A percentile compares a stretch with the other conserved stretches of the same genome.
phyloP scores from a whole-genome alignment of 1,140 invertebrate genomes.

The Drosophila sp. region DNA sequence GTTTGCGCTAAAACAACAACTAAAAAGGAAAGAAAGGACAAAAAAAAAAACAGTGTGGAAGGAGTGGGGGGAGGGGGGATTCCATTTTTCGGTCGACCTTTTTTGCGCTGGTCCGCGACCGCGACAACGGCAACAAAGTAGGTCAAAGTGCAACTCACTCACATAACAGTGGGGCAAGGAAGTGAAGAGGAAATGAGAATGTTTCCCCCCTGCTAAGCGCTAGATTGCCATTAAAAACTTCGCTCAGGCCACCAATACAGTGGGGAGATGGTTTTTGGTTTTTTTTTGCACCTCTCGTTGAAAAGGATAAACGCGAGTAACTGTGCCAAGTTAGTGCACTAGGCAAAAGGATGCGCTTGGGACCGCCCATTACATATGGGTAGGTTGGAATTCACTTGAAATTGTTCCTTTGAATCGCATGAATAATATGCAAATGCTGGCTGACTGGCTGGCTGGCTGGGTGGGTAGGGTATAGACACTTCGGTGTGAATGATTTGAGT shows the following conservation, averaged over 20 bases:
- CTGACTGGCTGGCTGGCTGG: too few species aligned
- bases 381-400: too few species aligned
- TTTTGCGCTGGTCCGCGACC: conserved; percentile 39
- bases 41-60: not conserved
- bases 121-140: conserved; percentile 50
- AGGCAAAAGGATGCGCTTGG: not conserved
- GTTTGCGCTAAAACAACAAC: conserved; percentile 34
- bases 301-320: not conserved
- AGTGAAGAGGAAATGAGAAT: conserved; percentile 11
- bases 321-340: not conserved
- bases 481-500: not conserved
- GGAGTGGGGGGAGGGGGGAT: conserved; percentile 17
- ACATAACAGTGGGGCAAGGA: conserved; percentile 16
- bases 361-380: not conserved
- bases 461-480: not conserved
- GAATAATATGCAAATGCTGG: too few species aligned
- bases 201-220: conserved; percentile 54
- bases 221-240: conserved; percentile 75
- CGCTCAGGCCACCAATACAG: conserved; percentile 8
- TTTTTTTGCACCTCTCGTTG: not conserved
- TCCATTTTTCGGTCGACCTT: conserved; percentile 46
- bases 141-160: conserved; percentile 62
- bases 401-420: too few species aligned
- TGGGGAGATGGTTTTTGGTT: not conserved
- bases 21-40: conserved; percentile 12